These are phyloP conservation scores for Holotrichia oblita DNA, from an alignment of 1,140 invertebrate species.

Conservation along the genomic window DNA sequence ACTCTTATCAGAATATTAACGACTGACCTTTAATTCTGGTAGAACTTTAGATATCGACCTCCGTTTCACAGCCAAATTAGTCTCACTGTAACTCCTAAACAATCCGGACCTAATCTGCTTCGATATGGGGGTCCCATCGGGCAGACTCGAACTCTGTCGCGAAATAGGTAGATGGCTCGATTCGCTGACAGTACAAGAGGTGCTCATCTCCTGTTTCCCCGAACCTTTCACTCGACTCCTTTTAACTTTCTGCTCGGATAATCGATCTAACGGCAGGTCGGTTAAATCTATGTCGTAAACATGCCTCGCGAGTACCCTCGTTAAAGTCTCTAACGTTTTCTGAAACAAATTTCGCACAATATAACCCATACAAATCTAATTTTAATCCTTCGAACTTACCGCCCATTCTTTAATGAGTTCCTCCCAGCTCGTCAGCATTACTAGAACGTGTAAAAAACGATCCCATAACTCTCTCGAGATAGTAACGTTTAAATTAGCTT, in stretches of 20 bases:
- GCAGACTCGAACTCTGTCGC: conserved; percentile 55
- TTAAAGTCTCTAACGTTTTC: conserved; percentile 97
- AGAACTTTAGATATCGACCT: conserved; percentile 41
- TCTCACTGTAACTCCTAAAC: conserved; percentile 67
- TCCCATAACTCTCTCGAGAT: conserved; percentile 90
- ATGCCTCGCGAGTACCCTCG: conserved; percentile 89
- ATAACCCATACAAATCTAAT: no score
- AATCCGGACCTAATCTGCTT: conserved; percentile 57
- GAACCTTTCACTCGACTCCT: conserved; percentile 47
- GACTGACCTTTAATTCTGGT: conserved; percentile 10
- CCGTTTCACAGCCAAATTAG: conserved; percentile 60
- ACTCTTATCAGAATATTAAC: conserved; percentile 1
- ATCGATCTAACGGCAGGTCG: conserved; percentile 85
- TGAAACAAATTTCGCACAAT: no score
- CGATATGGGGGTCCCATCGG: conserved; percentile 50
- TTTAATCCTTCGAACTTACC: conserved; percentile 73
- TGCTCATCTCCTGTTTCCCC: conserved; percentile 51
- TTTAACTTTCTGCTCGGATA: conserved; percentile 79
- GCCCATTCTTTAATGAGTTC: conserved; percentile 97
- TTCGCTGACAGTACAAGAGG: conserved; percentile 42
- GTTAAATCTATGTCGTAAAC: conserved; percentile 93
- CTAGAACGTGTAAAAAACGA: conserved; percentile 88
- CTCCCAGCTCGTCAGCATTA: conserved; percentile 91
- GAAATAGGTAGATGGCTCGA: conserved; percentile 46
- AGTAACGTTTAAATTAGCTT: conserved; percentile 94